Evolutionary conservation across 2,797 vertebrate species (phyloP).

Genomic region (Coendou prehensilis): DNA sequence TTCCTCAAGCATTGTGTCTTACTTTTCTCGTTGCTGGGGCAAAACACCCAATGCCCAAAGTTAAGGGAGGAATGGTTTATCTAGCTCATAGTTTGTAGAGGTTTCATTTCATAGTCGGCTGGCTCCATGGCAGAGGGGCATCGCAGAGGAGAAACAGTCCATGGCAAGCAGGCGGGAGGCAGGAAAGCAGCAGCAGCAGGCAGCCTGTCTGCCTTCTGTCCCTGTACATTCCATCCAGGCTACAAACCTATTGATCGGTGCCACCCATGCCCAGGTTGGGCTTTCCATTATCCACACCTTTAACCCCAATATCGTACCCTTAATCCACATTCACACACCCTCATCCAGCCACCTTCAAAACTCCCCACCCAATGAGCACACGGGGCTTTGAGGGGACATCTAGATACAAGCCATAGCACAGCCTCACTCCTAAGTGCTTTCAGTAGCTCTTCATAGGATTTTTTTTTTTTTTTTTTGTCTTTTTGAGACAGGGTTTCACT

Average conservation of each 20-base stretch:
- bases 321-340: neutral
- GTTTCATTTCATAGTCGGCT: neutral
- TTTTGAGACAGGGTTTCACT: neutral
- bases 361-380: neutral
- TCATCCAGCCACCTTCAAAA: neutral
- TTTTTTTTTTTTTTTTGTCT: neutral
- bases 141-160: neutral
- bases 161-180: neutral
- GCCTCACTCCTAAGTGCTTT: neutral
- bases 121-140: neutral
- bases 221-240: neutral
- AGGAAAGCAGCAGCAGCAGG: neutral
- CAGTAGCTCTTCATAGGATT: neutral
- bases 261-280: neutral
- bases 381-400: neutral
- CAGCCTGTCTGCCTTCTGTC: neutral
- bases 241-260: neutral
- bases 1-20: slow-evolving; percentile 7
- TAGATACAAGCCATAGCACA: neutral
- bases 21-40: neutral
- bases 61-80: neutral
- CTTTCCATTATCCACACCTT: neutral
- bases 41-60: neutral
- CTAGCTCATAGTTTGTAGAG: neutral
- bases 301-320: neutral